phyloP scores from a whole-genome alignment of 2,113 vertebrate species.

The Notarius quadriscutis region DNA sequence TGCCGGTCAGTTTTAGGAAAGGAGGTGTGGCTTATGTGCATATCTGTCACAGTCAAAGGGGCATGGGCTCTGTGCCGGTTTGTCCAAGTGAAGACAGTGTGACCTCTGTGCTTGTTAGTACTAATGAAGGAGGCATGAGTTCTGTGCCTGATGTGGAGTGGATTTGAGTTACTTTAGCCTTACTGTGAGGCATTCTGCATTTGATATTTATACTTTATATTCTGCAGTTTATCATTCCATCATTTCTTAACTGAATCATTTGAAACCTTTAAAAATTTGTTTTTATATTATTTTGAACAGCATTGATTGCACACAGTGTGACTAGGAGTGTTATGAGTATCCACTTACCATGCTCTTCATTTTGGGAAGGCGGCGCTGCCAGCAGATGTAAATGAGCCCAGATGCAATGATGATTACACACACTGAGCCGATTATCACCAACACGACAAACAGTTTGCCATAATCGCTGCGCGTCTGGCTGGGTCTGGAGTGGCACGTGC shows the following conservation, averaged over 20 bases:
- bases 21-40: background rate
- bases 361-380: conserved; percentile 88
- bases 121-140: background rate
- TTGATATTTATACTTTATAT: background rate
- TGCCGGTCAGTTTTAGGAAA: background rate
- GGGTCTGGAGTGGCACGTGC: conserved; percentile 81
- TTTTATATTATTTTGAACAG: background rate
- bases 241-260: background rate
- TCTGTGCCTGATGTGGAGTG: background rate
- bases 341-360: conserved; percentile 85
- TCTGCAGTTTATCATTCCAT: background rate
- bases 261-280: background rate
- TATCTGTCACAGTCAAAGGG: background rate
- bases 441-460: conserved; percentile 92
- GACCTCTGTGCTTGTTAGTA: background rate
- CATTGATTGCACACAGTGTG: background rate
- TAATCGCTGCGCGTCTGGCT: conserved; percentile 90
- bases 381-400: conserved; percentile 94
- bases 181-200: too few species aligned
- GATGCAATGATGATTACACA: conserved; percentile 91
- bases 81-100: background rate
- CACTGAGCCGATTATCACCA: conserved; percentile 93
- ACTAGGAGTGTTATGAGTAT: background rate
- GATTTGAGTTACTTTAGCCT: too few species aligned
- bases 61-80: background rate